phyloP scores from a whole-genome alignment of 2,888 invertebrate genomes.

The Cantharis nigra region DNA sequence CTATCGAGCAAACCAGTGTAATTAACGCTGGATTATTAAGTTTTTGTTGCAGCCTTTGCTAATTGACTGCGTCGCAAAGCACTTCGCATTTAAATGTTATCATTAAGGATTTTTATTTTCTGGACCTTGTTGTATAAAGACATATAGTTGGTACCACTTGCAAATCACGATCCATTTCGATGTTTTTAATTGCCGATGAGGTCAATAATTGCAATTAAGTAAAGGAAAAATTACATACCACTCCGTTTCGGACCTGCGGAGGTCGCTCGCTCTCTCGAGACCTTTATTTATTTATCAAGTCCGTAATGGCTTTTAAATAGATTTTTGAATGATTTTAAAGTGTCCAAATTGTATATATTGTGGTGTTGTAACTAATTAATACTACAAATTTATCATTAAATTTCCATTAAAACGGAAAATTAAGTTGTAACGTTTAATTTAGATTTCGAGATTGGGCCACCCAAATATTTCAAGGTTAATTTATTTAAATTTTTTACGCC shows the following conservation, averaged over 20 bases:
- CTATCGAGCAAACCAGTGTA: constrained; percentile 44
- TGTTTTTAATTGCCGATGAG: neutral
- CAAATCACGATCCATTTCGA: constrained; percentile 28
- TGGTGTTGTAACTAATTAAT: neutral
- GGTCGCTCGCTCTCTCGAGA: neutral
- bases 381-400: neutral
- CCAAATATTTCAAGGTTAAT: neutral
- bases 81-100: constrained; percentile 49
- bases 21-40: constrained; percentile 45
- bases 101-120: constrained; percentile 43
- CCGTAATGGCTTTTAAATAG: neutral
- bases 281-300: neutral
- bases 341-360: neutral
- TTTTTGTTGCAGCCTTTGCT: constrained; percentile 44
- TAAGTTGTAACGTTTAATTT: neutral
- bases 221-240: neutral
- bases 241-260: neutral
- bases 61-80: constrained; percentile 43
- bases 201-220: constrained; percentile 10
- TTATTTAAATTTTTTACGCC: neutral
- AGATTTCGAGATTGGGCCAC: neutral
- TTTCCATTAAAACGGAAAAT: neutral
- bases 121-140: constrained; percentile 46
- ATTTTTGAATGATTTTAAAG: neutral
- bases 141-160: constrained; percentile 46